phyloP scores from a whole-genome alignment of 2,888 invertebrate species.

The Pilophorus perplexus region DNA sequence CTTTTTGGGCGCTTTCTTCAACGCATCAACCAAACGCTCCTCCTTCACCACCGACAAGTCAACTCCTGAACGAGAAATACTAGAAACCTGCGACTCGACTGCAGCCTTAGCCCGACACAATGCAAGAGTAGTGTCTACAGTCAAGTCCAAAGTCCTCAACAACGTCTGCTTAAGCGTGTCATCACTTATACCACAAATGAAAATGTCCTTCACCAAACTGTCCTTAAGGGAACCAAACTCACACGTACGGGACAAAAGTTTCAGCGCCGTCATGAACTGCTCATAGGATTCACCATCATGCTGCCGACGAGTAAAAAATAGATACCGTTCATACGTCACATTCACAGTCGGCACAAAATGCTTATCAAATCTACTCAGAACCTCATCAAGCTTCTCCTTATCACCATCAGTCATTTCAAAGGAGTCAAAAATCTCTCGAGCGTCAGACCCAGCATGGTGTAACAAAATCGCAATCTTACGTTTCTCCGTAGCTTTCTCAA shows the following conservation, averaged over 20 bases:
- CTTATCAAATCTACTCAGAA: slow-evolving; percentile 9
- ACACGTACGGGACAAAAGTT: slow-evolving; percentile 20
- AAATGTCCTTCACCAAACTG: slow-evolving; percentile 16
- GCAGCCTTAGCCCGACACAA: neutral
- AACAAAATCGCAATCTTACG: slow-evolving; percentile 22
- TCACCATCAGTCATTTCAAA: neutral
- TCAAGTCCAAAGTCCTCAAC: neutral
- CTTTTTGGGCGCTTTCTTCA: neutral
- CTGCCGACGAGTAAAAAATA: slow-evolving; percentile 26
- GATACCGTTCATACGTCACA: slow-evolving; percentile 13
- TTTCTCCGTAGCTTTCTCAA: no score
- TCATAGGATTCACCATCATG: slow-evolving; percentile 11
- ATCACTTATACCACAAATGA: slow-evolving; percentile 24
- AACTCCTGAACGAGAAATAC: no score
- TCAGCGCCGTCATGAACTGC: neutral
- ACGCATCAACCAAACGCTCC: neutral
- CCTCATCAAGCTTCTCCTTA: neutral
- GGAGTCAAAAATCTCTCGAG: slow-evolving; percentile 7
- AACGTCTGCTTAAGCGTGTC: neutral
- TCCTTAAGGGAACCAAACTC: slow-evolving; percentile 18
- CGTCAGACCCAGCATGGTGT: neutral
- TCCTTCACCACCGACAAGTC: neutral
- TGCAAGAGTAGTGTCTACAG: neutral
- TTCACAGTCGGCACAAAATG: slow-evolving; percentile 9
- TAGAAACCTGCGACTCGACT: neutral